phyloP scores from a whole-genome alignment of 2,888 invertebrate genomes.

The Elysia crispata region DNA sequence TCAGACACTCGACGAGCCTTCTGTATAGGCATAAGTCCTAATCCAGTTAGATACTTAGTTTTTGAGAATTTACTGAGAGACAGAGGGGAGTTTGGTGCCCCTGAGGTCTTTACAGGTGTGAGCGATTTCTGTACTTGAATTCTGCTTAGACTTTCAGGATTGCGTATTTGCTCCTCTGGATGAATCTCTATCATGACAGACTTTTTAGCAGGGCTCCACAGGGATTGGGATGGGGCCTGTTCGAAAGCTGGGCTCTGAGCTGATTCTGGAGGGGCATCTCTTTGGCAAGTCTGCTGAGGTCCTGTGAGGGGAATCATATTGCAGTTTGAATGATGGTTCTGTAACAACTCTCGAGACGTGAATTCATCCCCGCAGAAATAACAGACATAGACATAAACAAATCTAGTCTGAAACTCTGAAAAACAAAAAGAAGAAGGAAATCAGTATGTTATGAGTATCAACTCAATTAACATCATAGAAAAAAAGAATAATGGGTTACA shows the following conservation, averaged over 20 bases:
- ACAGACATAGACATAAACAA: constrained; percentile 69
- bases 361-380: constrained; percentile 73
- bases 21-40: constrained; percentile 62
- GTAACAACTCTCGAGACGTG: constrained; percentile 58
- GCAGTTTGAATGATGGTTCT: constrained; percentile 65
- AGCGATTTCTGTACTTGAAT: too few relatives aligned
- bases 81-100: too few relatives aligned
- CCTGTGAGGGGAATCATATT: constrained; percentile 30
- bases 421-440: neutral
- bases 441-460: neutral
- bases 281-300: neutral
- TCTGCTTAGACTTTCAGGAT: too few relatives aligned
- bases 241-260: neutral
- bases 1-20: constrained; percentile 61
- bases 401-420: neutral
- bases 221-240: neutral
- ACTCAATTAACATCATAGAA: too few relatives aligned
- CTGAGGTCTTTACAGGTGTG: too few relatives aligned
- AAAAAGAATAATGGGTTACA: too few relatives aligned
- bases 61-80: neutral
- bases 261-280: too few relatives aligned
- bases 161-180: too few relatives aligned
- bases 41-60: constrained; percentile 36
- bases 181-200: too few relatives aligned
- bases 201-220: constrained; percentile 10